Base-by-base conservation (phyloP, 2,888 invertebrate species). In the Rotaria magnacalcarata region DNA sequence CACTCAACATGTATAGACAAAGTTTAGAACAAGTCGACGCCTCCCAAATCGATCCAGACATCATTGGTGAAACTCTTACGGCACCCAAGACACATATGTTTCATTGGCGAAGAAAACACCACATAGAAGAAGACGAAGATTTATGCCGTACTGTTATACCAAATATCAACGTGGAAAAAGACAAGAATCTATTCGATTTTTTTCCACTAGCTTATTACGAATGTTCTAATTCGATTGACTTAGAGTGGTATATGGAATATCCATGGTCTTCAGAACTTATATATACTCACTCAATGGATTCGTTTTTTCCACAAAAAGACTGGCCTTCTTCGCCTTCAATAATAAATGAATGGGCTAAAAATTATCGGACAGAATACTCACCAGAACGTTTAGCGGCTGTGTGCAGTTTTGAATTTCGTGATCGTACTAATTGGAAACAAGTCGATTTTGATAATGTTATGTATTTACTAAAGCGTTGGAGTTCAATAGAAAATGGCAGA, bases 121-220 rank as follows among this genome's bases (percentile, higher is more conserved):
- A n/a, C 7, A 6, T 16, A 2, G 2, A 24, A 2, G 24, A 24
- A 24, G 7, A 58, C 2, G 16, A n/a, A 2, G 24, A n/a, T 58
- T 8, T 8, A 2, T n/a, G 8, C n/a, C 8, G 4, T 24, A 2
- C 5, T 6, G 5, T 3, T 21, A 3, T 21, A 10, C 21, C 24
- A 5, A 3, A 3, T 11, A 52, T 16, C 5, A 24, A 5, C 21
- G 4, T 21, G 5, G 5, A 4, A 3, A 4, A 7, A 4, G 5
- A 21, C 56, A 5, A 7, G 4, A 5, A 21, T 56, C 5, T 21
- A 5, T 2, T 2, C 50, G 2, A 0, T 56, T 21, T 52, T 52
- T 0, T 3, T 52, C 52, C 4, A 52, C 50, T 50, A n/a, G n/a
- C n/a, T n/a, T n/a, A n/a, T n/a, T n/a, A n/a, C n/a, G n/a, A n/a